These are phyloP conservation scores for Acleris cristana DNA, from an alignment of 2,888 invertebrate genomes.

Conservation along the genomic window DNA sequence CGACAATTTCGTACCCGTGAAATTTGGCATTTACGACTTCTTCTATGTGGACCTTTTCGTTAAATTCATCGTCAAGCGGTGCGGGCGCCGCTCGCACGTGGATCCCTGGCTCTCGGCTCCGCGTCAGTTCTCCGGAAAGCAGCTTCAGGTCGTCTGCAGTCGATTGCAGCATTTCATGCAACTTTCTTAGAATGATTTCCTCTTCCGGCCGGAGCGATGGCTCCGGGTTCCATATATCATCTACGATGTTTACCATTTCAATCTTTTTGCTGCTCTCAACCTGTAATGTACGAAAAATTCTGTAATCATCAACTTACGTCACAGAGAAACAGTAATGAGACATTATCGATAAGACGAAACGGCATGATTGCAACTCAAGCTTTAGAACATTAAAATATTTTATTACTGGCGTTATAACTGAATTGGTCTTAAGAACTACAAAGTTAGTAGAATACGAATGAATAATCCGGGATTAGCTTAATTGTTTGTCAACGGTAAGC, in stretches of 20 bases:
- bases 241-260: conserved; percentile 75
- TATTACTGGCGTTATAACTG: too few relatives aligned
- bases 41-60: conserved; percentile 76
- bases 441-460: too few relatives aligned
- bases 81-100: conserved; percentile 64
- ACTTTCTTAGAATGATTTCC: conserved; percentile 70
- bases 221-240: conserved; percentile 73
- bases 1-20: conserved; percentile 69
- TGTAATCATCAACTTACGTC: too few relatives aligned
- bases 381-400: too few relatives aligned
- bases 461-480: too few relatives aligned
- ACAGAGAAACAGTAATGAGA: too few relatives aligned
- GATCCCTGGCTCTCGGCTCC: conserved; percentile 64
- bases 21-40: conserved; percentile 80
- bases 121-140: conserved; percentile 71
- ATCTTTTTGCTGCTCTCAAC: conserved; percentile 76
- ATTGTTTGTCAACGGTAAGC: too few relatives aligned
- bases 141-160: conserved; percentile 77
- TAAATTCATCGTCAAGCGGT: conserved; percentile 77
- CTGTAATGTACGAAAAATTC: conserved; percentile 51
- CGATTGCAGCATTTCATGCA: conserved; percentile 77
- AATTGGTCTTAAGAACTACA: too few relatives aligned
- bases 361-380: too few relatives aligned
- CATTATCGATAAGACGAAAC: too few relatives aligned
- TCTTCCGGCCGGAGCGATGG: conserved; percentile 75